Percentiles rank a stretch among this genome's conserved stretches.
phyloP scores from a whole-genome alignment of 2,113 vertebrate genomes.

The Mesitornis unicolor region DNA sequence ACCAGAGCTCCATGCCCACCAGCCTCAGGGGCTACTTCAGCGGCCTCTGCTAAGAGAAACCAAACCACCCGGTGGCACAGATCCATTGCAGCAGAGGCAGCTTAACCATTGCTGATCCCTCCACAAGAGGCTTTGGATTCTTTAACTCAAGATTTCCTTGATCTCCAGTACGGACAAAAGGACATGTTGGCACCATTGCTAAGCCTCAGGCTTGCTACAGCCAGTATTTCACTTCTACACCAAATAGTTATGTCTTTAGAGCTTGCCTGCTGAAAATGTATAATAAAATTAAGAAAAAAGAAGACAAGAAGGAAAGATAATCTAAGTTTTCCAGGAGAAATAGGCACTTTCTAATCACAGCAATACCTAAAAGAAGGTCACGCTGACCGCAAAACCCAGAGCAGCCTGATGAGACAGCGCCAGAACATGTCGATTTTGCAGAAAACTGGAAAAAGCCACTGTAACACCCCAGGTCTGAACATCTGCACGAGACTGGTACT shows the following conservation, averaged over 20 bases:
- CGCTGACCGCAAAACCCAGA: neutral
- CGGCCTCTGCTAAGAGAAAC: neutral
- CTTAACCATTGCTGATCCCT: neutral
- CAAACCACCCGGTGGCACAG: neutral
- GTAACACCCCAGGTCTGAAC: neutral
- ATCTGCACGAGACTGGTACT: neutral
- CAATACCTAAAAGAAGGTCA: neutral
- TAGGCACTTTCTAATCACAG: neutral
- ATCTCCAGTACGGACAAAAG: neutral
- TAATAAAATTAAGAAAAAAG: neutral
- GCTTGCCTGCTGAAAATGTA: neutral
- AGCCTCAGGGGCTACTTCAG: neutral
- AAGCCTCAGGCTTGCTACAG: neutral
- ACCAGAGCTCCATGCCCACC: neutral
- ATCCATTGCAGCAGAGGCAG: neutral
- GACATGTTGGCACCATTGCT: neutral
- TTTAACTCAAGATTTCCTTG: neutral
- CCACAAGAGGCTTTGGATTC: neutral
- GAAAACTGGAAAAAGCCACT: neutral
- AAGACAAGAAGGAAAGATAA: neutral
- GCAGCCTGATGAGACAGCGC: fast-evolving
- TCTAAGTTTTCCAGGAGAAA: neutral
- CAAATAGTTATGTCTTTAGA: neutral
- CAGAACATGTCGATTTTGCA: neutral
- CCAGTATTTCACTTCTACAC: neutral